Percentiles rank a stretch among this genome's conserved stretches.
These are phyloP conservation scores for Periophthalmus magnuspinnatus DNA, from an alignment of 2,797 vertebrate species.

Conservation along the genomic window DNA sequence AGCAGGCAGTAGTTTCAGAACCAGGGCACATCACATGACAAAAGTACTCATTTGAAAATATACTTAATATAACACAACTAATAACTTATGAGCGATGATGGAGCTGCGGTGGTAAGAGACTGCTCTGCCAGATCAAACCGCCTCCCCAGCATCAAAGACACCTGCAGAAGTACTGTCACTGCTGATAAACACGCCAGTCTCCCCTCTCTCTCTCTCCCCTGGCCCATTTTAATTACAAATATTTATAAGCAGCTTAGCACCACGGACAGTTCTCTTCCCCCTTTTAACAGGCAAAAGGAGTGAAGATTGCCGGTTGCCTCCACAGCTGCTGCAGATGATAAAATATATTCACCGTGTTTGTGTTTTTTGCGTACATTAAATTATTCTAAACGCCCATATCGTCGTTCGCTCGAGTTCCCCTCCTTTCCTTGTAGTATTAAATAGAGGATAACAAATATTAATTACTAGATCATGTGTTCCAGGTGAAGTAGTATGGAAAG, in stretches of 20 bases:
- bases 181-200: conserved; percentile 69
- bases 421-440: conserved; percentile 52
- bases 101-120: conserved; percentile 13
- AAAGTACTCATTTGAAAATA: neutral
- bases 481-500: conserved; percentile 47
- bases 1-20: too few relatives aligned
- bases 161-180: conserved; percentile 64
- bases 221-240: conserved; percentile 76
- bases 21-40: neutral
- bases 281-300: conserved; percentile 55
- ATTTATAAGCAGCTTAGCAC: conserved; percentile 78
- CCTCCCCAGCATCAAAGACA: conserved; percentile 66
- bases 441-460: conserved; percentile 55
- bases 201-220: conserved; percentile 52
- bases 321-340: conserved; percentile 70
- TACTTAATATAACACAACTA: conserved; percentile 48
- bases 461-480: conserved; percentile 42
- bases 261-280: conserved; percentile 65
- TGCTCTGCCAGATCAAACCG: conserved; percentile 72
- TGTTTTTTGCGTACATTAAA: conserved; percentile 67
- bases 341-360: conserved; percentile 65
- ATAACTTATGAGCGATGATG: conserved; percentile 48
- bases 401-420: conserved; percentile 53
- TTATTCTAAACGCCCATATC: conserved; percentile 66
- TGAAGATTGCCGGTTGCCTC: conserved; percentile 60